Evolutionary conservation across 2,797 vertebrate species (phyloP).

Genomic region (Syngnathus rostellatus): DNA sequence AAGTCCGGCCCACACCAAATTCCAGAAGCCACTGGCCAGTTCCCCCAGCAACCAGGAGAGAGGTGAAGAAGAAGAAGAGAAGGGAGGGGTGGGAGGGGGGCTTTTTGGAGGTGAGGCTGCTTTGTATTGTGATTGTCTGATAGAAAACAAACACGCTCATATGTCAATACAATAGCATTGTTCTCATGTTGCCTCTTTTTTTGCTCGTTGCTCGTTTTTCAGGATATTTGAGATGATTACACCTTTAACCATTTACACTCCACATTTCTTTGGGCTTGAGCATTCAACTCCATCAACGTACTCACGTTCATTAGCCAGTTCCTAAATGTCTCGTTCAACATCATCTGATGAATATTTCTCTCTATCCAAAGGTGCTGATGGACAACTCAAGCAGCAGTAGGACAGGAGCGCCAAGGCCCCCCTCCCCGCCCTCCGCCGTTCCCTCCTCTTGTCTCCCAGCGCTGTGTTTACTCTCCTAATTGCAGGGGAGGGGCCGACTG

Average conservation of each 20-base stretch:
- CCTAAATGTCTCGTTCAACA: neutral
- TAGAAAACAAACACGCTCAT: neutral
- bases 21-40: slow-evolving; percentile 60
- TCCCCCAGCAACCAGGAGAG: slow-evolving; percentile 69
- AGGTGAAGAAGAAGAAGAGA: slow-evolving; percentile 34
- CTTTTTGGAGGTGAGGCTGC: slow-evolving; percentile 24
- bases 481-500: slow-evolving; percentile 90
- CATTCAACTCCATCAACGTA: neutral
- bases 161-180: neutral
- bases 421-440: slow-evolving; percentile 56
- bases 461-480: slow-evolving; percentile 98
- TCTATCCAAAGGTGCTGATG: slow-evolving; percentile 44
- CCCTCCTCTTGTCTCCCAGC: slow-evolving; percentile 57
- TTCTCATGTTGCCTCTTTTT: neutral
- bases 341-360: slow-evolving; percentile 2
- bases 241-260: too few species aligned
- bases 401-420: slow-evolving; percentile 57
- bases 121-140: slow-evolving; percentile 16
- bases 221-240: neutral
- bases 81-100: slow-evolving; percentile 16
- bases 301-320: too few species aligned
- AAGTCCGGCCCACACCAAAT: slow-evolving; percentile 54
- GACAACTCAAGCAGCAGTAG: slow-evolving; percentile 77
- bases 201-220: neutral
- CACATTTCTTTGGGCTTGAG: neutral